Evolutionary conservation across 1,140 invertebrate species (phyloP).

Genomic region (Octopus bimaculoides): DNA sequence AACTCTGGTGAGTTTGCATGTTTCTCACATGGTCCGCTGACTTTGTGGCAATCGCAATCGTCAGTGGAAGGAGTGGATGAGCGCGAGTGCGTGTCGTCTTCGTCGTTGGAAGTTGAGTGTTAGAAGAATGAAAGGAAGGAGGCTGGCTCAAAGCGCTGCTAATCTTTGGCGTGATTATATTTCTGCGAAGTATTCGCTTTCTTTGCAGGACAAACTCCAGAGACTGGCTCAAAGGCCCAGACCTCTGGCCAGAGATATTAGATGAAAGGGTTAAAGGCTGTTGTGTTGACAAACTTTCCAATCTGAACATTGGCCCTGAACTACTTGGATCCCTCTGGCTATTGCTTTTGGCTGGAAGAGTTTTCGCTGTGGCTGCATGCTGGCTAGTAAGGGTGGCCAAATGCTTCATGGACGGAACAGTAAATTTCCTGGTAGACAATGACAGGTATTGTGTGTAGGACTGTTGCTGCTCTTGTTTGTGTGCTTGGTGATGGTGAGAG

Average conservation of each 20-base stretch:
- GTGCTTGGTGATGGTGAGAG: too few relatives aligned
- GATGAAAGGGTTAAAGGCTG: neutral
- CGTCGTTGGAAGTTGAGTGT: neutral
- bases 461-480: too few relatives aligned
- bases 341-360: neutral
- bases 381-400: neutral
- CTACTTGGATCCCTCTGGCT: neutral
- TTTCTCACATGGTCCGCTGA: neutral
- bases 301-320: neutral
- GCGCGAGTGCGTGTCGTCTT: neutral
- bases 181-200: neutral
- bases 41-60: neutral
- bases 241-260: neutral
- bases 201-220: neutral
- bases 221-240: neutral
- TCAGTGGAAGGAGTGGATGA: neutral
- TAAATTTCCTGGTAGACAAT: neutral
- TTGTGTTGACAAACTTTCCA: neutral
- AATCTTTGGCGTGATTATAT: too few relatives aligned
- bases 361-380: neutral
- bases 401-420: slow-evolving; percentile 2
- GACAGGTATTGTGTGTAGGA: too few relatives aligned
- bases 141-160: too few relatives aligned
- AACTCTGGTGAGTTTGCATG: neutral
- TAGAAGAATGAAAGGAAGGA: neutral